These are phyloP conservation scores for Hydra vulgaris DNA, from an alignment of 30 jellyfish, hydroid and myxozoan genomes.

Conservation along the genomic window DNA sequence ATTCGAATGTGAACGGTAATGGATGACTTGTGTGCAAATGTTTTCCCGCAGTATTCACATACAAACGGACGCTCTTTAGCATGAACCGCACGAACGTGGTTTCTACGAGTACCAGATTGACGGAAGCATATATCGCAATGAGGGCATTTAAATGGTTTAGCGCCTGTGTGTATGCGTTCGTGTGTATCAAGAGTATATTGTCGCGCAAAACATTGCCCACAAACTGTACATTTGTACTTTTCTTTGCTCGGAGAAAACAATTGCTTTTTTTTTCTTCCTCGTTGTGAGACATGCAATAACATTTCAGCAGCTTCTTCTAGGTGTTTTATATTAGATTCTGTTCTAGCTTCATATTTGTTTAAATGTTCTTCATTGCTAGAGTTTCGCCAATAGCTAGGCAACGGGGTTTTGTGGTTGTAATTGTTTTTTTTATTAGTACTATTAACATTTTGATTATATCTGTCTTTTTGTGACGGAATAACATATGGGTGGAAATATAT, in stretches of 20 bases:
- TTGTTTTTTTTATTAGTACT: neutral
- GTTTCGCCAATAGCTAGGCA: neutral
- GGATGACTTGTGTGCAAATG: conserved; percentile 31
- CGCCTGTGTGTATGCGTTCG: conserved; percentile 51
- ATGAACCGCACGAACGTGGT: conserved; percentile 33
- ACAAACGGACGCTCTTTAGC: conserved; percentile 22
- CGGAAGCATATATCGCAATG: conserved; percentile 59
- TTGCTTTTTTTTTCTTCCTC: neutral
- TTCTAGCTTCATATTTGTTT: neutral
- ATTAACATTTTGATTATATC: neutral
- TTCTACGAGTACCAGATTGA: conserved; percentile 50
- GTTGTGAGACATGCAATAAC: conserved; percentile 9
- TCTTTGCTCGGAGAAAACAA: conserved; percentile 25
- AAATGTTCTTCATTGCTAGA: conserved; percentile 4
- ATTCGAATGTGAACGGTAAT: conserved; percentile 29
- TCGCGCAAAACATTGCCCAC: conserved; percentile 62
- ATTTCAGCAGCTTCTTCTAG: conserved; percentile 31
- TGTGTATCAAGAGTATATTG: conserved; percentile 61
- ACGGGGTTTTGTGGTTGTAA: neutral
- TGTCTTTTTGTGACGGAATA: neutral
- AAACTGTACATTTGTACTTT: conserved; percentile 50
- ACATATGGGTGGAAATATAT: conserved; percentile 17
- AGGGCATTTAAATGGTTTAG: conserved; percentile 55
- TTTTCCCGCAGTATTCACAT: conserved; percentile 21
- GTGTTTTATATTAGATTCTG: conserved; percentile 16